Evolutionary conservation across 1,140 invertebrate species (phyloP).

Genomic region (Mercenaria mercenaria): DNA sequence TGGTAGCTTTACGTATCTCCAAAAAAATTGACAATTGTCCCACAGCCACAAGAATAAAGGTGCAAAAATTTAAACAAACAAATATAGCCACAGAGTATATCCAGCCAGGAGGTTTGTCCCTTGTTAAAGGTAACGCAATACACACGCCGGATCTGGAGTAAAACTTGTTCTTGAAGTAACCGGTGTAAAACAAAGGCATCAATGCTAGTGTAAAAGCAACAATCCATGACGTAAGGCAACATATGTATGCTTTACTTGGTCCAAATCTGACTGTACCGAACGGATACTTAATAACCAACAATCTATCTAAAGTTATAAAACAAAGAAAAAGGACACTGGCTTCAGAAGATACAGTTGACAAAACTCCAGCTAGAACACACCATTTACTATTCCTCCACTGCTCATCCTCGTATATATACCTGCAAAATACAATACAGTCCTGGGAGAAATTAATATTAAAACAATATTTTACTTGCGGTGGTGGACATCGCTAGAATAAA

Average conservation of each 20-base stretch:
- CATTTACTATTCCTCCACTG: conserved; percentile 75
- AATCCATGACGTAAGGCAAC: conserved; percentile 26
- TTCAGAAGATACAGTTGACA: conserved; percentile 77
- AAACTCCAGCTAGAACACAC: conserved; percentile 78
- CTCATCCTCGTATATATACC: conserved; percentile 75
- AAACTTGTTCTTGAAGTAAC: conserved; percentile 65
- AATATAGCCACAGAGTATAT: too few relatives aligned
- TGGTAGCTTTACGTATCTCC: background rate
- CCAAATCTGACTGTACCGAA: conserved; percentile 68
- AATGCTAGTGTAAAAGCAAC: conserved; percentile 49
- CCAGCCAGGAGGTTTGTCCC: too few relatives aligned
- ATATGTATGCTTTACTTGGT: conserved; percentile 24
- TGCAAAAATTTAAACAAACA: conserved; percentile 69
- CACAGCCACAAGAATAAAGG: conserved; percentile 71
- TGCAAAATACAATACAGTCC: too few relatives aligned
- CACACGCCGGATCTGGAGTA: background rate
- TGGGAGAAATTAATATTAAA: too few relatives aligned
- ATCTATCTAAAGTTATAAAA: too few relatives aligned
- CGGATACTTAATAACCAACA: conserved; percentile 74
- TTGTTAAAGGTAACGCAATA: too few relatives aligned
- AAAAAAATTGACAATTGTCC: conserved; percentile 62
- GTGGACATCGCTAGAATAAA: too few relatives aligned
- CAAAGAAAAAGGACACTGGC: conserved; percentile 72
- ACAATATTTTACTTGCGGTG: too few relatives aligned
- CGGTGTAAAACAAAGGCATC: conserved; percentile 68